Evolutionary conservation across 2,113 vertebrate genomes (phyloP).

Genomic region (Agapornis roseicollis): DNA sequence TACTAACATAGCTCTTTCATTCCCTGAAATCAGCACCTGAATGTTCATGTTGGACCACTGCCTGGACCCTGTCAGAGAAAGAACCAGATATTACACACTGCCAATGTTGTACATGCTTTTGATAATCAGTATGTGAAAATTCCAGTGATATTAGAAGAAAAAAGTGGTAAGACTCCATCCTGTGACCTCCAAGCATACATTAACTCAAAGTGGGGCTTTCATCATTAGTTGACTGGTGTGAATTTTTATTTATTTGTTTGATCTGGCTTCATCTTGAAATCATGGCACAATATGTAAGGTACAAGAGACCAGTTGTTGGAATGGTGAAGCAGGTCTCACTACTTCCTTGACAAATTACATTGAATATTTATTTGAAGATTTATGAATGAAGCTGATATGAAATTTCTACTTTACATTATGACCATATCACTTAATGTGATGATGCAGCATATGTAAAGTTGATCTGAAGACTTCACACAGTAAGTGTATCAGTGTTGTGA

Average conservation of each 20-base stretch:
- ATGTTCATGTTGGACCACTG: neutral
- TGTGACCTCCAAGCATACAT: neutral
- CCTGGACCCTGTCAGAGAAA: neutral
- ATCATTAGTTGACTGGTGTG: neutral
- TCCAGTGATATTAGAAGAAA: neutral
- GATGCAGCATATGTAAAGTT: neutral
- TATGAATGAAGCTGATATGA: neutral
- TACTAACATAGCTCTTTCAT: neutral
- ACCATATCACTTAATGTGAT: neutral
- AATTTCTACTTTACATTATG: neutral
- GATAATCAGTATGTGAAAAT: neutral
- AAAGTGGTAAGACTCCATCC: neutral
- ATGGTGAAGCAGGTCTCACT: neutral
- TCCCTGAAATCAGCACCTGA: neutral
- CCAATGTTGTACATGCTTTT: neutral
- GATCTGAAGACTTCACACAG: neutral
- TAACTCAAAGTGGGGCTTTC: neutral
- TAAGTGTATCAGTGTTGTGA: neutral
- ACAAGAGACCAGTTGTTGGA: neutral
- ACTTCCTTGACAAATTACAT: neutral
- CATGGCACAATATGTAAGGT: neutral
- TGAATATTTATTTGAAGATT: neutral
- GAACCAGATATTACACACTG: neutral
- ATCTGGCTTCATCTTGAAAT: neutral
- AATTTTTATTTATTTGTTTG: neutral